Percentiles rank a stretch among this genome's conserved stretches.
These are phyloP conservation scores for Felis chaus DNA, from an alignment of 2,113 vertebrate species.

Conservation along the genomic window DNA sequence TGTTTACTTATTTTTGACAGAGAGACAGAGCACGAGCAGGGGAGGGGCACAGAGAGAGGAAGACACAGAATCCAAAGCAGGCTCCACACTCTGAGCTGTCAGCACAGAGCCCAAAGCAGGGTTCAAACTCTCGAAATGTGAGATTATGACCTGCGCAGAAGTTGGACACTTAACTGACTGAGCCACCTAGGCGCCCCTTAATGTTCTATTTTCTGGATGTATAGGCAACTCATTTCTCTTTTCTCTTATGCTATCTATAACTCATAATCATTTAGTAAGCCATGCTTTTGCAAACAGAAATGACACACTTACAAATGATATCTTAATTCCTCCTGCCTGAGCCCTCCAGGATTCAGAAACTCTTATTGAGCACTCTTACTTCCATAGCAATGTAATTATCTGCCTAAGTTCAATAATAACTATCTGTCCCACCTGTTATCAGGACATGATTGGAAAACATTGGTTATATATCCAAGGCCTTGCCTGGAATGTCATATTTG, in stretches of 20 bases:
- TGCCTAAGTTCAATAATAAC: neutral
- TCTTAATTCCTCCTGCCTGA: neutral
- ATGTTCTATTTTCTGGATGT: neutral
- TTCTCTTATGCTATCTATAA: neutral
- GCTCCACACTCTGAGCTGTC: too few relatives aligned
- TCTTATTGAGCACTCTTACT: constrained; percentile 31
- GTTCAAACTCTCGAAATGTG: too few relatives aligned
- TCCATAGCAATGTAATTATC: constrained; percentile 12
- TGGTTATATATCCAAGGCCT: constrained; percentile 17
- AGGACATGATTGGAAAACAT: neutral
- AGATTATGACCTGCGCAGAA: too few relatives aligned
- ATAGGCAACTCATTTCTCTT: neutral
- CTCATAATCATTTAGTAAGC: neutral
- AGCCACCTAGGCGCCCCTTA: neutral
- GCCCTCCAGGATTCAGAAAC: neutral
- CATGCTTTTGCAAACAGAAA: constrained; percentile 8
- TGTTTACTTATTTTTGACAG: too few relatives aligned
- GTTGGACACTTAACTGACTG: too few relatives aligned
- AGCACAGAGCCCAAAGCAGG: too few relatives aligned
- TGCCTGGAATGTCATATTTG: constrained; percentile 4
- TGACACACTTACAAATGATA: neutral
- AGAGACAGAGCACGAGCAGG: too few relatives aligned
- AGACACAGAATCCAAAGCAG: too few relatives aligned
- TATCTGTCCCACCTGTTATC: neutral
- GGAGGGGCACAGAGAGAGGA: too few relatives aligned